Conservation (phyloP, 2,888 invertebrate genomes). For the Chromoteleia sp. region DNA sequence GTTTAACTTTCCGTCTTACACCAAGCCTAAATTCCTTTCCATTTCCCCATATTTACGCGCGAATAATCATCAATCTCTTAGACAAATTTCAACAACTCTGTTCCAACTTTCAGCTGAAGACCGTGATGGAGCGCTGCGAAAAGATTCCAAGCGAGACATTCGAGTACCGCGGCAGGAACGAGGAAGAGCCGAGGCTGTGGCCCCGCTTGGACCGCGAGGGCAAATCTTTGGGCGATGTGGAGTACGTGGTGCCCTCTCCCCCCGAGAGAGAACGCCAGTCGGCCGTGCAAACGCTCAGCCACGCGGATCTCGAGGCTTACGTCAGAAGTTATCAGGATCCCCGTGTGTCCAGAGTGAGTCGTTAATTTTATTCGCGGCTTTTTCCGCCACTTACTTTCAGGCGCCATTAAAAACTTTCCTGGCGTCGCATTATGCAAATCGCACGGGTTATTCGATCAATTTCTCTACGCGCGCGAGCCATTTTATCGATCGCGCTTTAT, state of each 20-base stretch:
- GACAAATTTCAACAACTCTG: slow-evolving; percentile 54
- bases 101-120: slow-evolving; percentile 86
- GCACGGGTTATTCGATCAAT: slow-evolving; percentile 26
- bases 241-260: slow-evolving; percentile 89
- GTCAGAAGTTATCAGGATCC: slow-evolving; percentile 87
- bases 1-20: no score
- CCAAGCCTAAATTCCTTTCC: slow-evolving; percentile 7
- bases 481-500: no score
- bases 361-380: slow-evolving; percentile 44
- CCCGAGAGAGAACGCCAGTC: slow-evolving; percentile 87
- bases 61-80: slow-evolving; percentile 45
- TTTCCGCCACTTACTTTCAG: slow-evolving; percentile 43
- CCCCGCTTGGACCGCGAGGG: slow-evolving; percentile 88
- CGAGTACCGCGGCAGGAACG: slow-evolving; percentile 84
- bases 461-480: no score
- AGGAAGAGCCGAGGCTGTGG: slow-evolving; percentile 84
- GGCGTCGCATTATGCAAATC: slow-evolving; percentile 14
- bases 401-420: slow-evolving; percentile 24
- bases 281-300: slow-evolving; percentile 85
- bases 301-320: slow-evolving; percentile 90
- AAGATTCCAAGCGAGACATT: slow-evolving; percentile 87
- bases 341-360: slow-evolving; percentile 82
- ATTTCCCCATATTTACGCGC: slow-evolving; percentile 5
- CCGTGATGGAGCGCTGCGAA: slow-evolving; percentile 89
- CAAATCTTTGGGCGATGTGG: slow-evolving; percentile 87